These are phyloP conservation scores for Carcinoscorpius rotundicauda DNA, from an alignment of 1,140 invertebrate species.

Conservation along the genomic window DNA sequence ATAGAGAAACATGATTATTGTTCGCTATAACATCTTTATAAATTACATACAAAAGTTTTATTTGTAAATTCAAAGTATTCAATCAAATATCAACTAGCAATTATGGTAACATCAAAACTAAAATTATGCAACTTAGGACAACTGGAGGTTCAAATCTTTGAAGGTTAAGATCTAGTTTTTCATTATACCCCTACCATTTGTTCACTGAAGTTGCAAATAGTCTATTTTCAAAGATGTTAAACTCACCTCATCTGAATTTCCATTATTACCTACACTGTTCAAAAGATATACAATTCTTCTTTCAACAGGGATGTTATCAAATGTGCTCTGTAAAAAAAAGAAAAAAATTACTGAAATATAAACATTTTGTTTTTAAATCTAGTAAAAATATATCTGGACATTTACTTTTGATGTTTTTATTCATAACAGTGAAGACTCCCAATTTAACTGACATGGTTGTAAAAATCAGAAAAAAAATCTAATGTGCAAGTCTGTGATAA, in stretches of 20 bases:
- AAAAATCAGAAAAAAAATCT: too few relatives aligned
- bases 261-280: conserved; percentile 11
- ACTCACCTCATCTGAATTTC: conserved; percentile 10
- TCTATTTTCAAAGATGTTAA: not conserved
- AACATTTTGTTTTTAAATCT: not conserved
- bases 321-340: conserved; percentile 4
- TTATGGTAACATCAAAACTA: not conserved
- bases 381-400: too few relatives aligned
- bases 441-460: too few relatives aligned
- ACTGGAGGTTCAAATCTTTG: not conserved
- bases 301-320: conserved; percentile 15
- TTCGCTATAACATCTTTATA: too few relatives aligned
- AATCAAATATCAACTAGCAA: not conserved
- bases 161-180: not conserved
- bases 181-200: not conserved
- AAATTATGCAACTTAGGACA: not conserved
- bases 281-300: conserved; percentile 17
- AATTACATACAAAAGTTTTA: too few relatives aligned
- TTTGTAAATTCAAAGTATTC: too few relatives aligned
- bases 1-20: too few relatives aligned
- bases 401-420: too few relatives aligned
- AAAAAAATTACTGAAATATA: not conserved
- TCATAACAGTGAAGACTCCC: too few relatives aligned
- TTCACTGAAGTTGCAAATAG: not conserved
- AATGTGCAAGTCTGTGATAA: too few relatives aligned